phyloP scores from a whole-genome alignment of 1,140 invertebrate species.

The Bombus ignitus region DNA sequence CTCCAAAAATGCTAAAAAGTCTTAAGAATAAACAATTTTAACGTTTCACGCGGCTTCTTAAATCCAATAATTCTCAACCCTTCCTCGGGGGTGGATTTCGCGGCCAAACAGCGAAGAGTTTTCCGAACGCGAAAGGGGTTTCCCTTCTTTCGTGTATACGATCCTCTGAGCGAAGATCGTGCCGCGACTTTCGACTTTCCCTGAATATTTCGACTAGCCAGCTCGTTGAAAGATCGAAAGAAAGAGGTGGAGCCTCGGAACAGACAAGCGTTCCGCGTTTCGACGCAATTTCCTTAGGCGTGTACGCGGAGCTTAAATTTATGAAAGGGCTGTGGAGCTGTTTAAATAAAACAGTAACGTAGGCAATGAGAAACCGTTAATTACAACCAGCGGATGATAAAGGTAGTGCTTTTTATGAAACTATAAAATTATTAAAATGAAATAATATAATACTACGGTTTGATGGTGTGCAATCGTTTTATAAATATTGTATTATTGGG shows the following conservation, averaged over 20 bases:
- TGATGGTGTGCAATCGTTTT: neutral
- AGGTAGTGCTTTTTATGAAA: neutral
- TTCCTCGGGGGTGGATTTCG: conserved; percentile 16
- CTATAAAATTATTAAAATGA: neutral
- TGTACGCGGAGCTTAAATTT: neutral
- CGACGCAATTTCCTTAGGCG: neutral
- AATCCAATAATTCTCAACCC: neutral
- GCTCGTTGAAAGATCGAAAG: neutral
- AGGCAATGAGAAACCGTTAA: neutral
- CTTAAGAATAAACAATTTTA: neutral
- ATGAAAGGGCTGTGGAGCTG: neutral
- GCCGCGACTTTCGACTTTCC: conserved; percentile 2
- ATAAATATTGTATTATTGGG: neutral
- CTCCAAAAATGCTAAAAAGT: neutral
- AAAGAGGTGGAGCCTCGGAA: neutral
- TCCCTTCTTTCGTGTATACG: conserved; percentile 20
- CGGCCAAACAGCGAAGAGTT: too few species aligned
- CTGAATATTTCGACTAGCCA: conserved; percentile 8
- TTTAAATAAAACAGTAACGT: neutral
- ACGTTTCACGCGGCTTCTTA: neutral
- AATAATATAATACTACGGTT: neutral
- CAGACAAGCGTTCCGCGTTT: neutral
- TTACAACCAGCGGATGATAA: neutral
- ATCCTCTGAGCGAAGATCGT: conserved; percentile 1
- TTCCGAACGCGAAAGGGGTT: conserved; percentile 47